These are phyloP conservation scores for Drosophila paramelanica DNA, from an alignment of 2,888 invertebrate species.

Conservation along the genomic window DNA sequence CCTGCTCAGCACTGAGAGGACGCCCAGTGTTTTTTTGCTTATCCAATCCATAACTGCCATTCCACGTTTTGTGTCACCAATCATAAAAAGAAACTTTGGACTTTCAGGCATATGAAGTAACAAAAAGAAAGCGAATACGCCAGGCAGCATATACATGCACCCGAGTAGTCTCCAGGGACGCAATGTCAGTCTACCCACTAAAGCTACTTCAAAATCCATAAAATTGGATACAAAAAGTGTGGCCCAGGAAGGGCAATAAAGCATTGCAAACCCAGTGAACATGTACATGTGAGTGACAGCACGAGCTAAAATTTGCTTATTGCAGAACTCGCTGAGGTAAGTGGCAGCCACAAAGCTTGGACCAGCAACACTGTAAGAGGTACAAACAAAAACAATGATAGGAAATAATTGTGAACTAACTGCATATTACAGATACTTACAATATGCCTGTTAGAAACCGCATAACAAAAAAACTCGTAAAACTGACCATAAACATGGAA, in stretches of 20 bases:
- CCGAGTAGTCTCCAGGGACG: slow-evolving; percentile 65
- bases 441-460: slow-evolving; percentile 69
- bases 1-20: slow-evolving; percentile 40
- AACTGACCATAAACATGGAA: slow-evolving; percentile 65
- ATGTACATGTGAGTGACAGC: slow-evolving; percentile 62
- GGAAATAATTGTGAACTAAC: background rate
- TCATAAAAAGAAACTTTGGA: slow-evolving; percentile 62
- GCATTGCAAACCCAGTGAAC: slow-evolving; percentile 67
- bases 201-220: slow-evolving; percentile 35
- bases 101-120: slow-evolving; percentile 66
- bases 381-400: background rate
- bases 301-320: slow-evolving; percentile 44
- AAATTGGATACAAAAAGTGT: slow-evolving; percentile 24
- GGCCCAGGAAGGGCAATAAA: slow-evolving; percentile 58
- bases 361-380: slow-evolving; percentile 58
- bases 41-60: slow-evolving; percentile 57
- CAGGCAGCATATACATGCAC: slow-evolving; percentile 53
- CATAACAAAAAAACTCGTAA: slow-evolving; percentile 51
- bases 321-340: slow-evolving; percentile 69
- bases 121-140: slow-evolving; percentile 53
- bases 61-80: slow-evolving; percentile 41
- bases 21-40: slow-evolving; percentile 47
- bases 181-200: slow-evolving; percentile 35
- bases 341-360: slow-evolving; percentile 62
- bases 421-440: slow-evolving; percentile 43